These are phyloP conservation scores for Pluvialis apricaria DNA, from an alignment of 2,113 vertebrate genomes.

Conservation along the genomic window DNA sequence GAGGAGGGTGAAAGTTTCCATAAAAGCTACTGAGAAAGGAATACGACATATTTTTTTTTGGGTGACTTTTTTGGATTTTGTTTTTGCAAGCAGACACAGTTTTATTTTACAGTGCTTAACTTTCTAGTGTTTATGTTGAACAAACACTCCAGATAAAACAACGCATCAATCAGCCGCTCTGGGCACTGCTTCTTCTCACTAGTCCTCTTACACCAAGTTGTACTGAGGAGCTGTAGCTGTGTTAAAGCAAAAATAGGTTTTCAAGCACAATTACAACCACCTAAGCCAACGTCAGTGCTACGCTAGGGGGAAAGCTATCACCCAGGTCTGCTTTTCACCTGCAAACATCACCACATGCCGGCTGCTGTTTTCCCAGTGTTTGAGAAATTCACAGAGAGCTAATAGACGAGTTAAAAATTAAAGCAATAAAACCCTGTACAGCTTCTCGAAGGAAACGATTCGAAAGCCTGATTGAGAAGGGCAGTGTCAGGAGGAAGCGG, in stretches of 20 bases:
- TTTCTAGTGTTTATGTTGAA: neutral
- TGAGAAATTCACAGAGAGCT: neutral
- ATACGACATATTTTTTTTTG: neutral
- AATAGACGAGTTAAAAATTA: neutral
- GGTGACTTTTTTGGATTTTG: neutral
- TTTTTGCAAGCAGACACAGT: neutral
- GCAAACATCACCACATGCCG: neutral
- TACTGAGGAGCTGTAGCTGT: neutral
- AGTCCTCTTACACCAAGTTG: neutral
- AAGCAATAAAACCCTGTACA: neutral
- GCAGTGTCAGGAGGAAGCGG: neutral
- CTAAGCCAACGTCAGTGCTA: neutral
- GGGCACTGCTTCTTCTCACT: neutral
- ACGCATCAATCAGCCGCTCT: neutral
- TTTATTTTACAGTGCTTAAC: neutral
- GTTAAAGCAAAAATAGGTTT: neutral
- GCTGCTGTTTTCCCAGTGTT: neutral
- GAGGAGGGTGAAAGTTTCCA: slow-evolving; percentile 1
- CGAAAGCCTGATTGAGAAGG: neutral
- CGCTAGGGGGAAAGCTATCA: neutral
- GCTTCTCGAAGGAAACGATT: neutral
- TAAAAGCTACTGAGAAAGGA: neutral
- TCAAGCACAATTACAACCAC: neutral
- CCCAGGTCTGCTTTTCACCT: neutral
- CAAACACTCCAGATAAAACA: neutral